Percentiles rank a stretch among this genome's conserved stretches.
phyloP scores from a whole-genome alignment of 2,888 invertebrate species.

The Apoda limacodes region DNA sequence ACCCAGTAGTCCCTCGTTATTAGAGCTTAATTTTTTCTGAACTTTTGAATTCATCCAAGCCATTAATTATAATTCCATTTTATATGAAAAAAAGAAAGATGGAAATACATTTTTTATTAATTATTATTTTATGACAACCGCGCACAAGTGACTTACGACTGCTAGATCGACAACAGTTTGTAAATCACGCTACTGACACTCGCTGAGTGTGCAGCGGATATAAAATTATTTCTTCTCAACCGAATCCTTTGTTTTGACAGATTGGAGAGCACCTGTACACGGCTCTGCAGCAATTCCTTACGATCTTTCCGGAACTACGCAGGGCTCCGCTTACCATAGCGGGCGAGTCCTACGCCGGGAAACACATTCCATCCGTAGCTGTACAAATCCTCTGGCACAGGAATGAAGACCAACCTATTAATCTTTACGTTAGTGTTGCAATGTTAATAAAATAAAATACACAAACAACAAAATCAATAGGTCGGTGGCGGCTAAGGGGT shows the following conservation, averaged over 20 bases:
- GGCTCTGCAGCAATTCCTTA: constrained; percentile 73
- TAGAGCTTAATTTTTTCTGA: too few species aligned
- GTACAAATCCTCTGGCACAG: constrained; percentile 66
- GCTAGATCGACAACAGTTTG: too few species aligned
- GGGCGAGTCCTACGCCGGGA: constrained; percentile 76
- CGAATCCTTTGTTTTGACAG: constrained; percentile 31
- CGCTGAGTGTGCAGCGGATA: not conserved
- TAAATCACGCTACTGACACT: too few species aligned
- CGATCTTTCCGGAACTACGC: constrained; percentile 70
- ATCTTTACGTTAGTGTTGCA: constrained; percentile 44
- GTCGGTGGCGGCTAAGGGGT: too few species aligned
- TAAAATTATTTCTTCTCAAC: not conserved
- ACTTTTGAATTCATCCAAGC: too few species aligned
- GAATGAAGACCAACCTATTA: constrained; percentile 46
- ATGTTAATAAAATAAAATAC: constrained; percentile 6
- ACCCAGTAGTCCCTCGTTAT: too few species aligned
- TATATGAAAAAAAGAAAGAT: too few species aligned
- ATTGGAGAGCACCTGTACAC: constrained; percentile 73
- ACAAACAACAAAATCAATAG: not conserved
- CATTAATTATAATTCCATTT: too few species aligned
- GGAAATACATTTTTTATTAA: too few species aligned
- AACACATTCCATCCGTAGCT: constrained; percentile 70
- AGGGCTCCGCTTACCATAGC: constrained; percentile 73
- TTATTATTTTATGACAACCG: too few species aligned
- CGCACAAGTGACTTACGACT: too few species aligned